Evolutionary conservation across 2,888 invertebrate genomes (phyloP).

Genomic region (Pyrgus malvae): DNA sequence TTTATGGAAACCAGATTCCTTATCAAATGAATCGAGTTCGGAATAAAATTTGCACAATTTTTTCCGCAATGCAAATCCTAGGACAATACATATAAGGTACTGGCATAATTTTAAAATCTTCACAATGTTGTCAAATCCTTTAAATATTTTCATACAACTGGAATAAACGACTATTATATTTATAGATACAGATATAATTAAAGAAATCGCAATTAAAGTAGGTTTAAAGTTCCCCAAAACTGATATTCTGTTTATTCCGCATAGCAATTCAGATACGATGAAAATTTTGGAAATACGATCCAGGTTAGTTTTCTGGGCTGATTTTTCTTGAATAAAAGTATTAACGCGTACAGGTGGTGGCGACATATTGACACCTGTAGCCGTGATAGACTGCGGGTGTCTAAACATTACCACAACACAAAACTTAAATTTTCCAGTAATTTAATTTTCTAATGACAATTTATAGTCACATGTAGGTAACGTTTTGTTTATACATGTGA

Average conservation of each 20-base stretch:
- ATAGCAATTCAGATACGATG: conserved; percentile 23
- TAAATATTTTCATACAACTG: not conserved
- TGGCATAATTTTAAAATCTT: conserved; percentile 1
- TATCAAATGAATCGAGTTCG: conserved; percentile 34
- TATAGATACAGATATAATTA: conserved; percentile 6
- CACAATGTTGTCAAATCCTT: not conserved
- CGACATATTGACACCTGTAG: conserved; percentile 24
- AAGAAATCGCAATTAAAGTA: conserved; percentile 12
- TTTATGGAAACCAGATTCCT: conserved; percentile 26
- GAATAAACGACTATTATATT: conserved; percentile 12
- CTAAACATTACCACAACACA: too few species aligned
- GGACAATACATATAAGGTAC: conserved; percentile 24
- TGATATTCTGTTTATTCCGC: conserved; percentile 34
- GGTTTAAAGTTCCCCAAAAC: conserved; percentile 27
- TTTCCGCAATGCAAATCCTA: conserved; percentile 24
- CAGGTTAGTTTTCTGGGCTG: conserved; percentile 13
- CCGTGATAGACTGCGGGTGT: too few species aligned
- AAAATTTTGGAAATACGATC: conserved; percentile 32
- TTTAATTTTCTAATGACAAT: conserved; percentile 4
- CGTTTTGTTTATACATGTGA: too few species aligned
- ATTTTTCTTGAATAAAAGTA: conserved; percentile 26
- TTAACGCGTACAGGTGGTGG: conserved; percentile 24
- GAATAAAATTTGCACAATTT: conserved; percentile 31
- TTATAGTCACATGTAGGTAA: too few species aligned
- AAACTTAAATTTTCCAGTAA: not conserved